These are phyloP conservation scores for Drosophila setifemur DNA, from an alignment of 1,140 invertebrate genomes.

Conservation along the genomic window DNA sequence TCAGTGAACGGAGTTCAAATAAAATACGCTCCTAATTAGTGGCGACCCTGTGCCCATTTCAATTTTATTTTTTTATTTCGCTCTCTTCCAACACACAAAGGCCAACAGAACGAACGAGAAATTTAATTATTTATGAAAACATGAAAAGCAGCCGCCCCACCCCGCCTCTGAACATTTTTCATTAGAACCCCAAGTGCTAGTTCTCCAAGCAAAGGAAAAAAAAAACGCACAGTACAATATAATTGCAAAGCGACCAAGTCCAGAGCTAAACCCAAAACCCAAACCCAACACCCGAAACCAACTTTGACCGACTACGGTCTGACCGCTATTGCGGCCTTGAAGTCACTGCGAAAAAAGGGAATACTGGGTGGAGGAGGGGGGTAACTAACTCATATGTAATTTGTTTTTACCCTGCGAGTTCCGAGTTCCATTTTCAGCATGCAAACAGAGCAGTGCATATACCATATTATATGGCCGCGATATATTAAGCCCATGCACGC, in stretches of 20 bases:
- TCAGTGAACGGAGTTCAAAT: slow-evolving; percentile 34
- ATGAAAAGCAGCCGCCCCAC: slow-evolving; percentile 41
- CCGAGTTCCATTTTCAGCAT: slow-evolving; percentile 58
- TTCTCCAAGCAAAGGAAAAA: slow-evolving; percentile 18
- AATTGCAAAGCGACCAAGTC: slow-evolving; percentile 54
- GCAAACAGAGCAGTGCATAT: slow-evolving; percentile 39
- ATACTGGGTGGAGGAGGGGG: not conserved
- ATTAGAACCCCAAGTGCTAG: slow-evolving; percentile 60
- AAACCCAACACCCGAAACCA: too few relatives aligned
- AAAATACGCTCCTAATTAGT: slow-evolving; percentile 70
- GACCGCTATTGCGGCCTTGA: slow-evolving; percentile 72
- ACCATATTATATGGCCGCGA: slow-evolving; percentile 58
- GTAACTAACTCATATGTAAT: slow-evolving; percentile 57
- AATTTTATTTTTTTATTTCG: slow-evolving; percentile 18
- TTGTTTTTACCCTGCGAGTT: slow-evolving; percentile 60
- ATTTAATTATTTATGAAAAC: slow-evolving; percentile 80
- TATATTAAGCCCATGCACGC: slow-evolving; percentile 69
- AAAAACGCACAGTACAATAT: slow-evolving; percentile 65
- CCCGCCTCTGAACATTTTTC: slow-evolving; percentile 59
- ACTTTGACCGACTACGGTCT: slow-evolving; percentile 53
- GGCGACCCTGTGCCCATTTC: slow-evolving; percentile 64
- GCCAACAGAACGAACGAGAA: slow-evolving; percentile 35
- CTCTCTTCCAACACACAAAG: slow-evolving; percentile 12
- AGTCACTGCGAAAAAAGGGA: slow-evolving; percentile 23
- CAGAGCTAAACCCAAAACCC: slow-evolving; percentile 49